Base-by-base conservation (phyloP, 2,888 invertebrate species). In the Ptilodon capucinus region DNA sequence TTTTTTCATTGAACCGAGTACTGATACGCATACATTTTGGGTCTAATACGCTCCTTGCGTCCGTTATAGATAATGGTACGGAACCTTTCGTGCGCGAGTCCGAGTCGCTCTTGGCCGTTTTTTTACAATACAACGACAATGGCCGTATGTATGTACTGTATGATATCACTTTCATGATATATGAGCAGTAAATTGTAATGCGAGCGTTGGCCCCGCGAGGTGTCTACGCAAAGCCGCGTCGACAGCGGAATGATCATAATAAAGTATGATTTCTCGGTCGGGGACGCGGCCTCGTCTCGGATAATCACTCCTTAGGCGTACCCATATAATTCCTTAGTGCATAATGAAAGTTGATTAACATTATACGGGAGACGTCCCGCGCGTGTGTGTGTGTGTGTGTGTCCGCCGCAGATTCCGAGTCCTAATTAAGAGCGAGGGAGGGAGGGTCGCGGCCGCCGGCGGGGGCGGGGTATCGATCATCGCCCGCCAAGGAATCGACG, bases 371-470 rank as follows among this genome's bases (percentile, higher is more conserved):
- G 60, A 49, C 53, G 50, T 49, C 46, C n/a, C n/a, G n/a, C n/a
- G n/a, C 49, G 45, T 44, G 43, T 51, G 60, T 54, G 80, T 70
- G 83, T 86, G 91, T 90, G 92, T 91, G 94, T 93, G 94, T 94
- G 95, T 94, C 94, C 94, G 94, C 94, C 93, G 92, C 95, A 95
- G 95, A 95, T 94, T 94, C 94, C 93, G 93, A 94, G 94, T 94
- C 94, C 95, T 95, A 95, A 95, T 95, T 95, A 95, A 95, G 94
- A 94, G 94, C 91, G 93, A 93, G 94, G 92, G 92, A 91, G 80
- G 79, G 82, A 76, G 83, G 82, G 81, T 76, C 81, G 80, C 82
- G 83, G 84, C 84, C 83, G 79, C 68, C 76, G 76, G 75, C 74
- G 84, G 82, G 80, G 84, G 84, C 75, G 83, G 81, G 84, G 88